These are phyloP conservation scores for Congeria kusceri DNA, from an alignment of 2,888 invertebrate species.

Conservation along the genomic window DNA sequence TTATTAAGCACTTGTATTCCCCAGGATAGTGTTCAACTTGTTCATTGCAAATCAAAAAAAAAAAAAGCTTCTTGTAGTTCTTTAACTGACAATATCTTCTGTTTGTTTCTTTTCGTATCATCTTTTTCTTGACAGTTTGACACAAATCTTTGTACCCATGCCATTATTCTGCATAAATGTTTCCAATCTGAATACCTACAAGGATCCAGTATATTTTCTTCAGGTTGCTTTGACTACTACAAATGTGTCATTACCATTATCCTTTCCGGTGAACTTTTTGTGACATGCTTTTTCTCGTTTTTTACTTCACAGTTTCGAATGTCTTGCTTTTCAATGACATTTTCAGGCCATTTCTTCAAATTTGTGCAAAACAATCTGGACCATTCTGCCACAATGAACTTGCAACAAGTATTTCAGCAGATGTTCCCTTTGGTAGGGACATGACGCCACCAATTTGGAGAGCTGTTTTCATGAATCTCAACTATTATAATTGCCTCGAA, in stretches of 20 bases:
- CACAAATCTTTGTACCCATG: conserved; percentile 28
- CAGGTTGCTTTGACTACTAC: background rate
- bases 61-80: conserved; percentile 18
- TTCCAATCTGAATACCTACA: conserved; percentile 15
- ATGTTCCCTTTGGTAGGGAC: conserved; percentile 18
- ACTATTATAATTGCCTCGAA: conserved; percentile 17
- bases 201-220: conserved; percentile 7
- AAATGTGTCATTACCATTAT: background rate
- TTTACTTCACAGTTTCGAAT: too few species aligned
- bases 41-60: conserved; percentile 18
- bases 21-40: conserved; percentile 15
- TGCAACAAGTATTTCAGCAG: conserved; percentile 6
- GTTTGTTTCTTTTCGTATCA: background rate
- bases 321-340: background rate
- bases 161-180: background rate
- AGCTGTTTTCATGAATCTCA: conserved; percentile 11
- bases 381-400: conserved; percentile 23
- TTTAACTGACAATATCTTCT: background rate
- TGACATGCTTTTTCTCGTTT: too few species aligned
- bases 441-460: conserved; percentile 8
- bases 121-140: background rate
- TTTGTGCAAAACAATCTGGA: conserved; percentile 12
- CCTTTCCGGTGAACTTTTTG: too few species aligned
- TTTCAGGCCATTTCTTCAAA: conserved; percentile 25
- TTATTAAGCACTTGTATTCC: conserved; percentile 14